Percentiles rank a stretch among this genome's conserved stretches.
Conservation (phyloP, 1,140 invertebrate species). For the Drosophila hydei region DNA sequence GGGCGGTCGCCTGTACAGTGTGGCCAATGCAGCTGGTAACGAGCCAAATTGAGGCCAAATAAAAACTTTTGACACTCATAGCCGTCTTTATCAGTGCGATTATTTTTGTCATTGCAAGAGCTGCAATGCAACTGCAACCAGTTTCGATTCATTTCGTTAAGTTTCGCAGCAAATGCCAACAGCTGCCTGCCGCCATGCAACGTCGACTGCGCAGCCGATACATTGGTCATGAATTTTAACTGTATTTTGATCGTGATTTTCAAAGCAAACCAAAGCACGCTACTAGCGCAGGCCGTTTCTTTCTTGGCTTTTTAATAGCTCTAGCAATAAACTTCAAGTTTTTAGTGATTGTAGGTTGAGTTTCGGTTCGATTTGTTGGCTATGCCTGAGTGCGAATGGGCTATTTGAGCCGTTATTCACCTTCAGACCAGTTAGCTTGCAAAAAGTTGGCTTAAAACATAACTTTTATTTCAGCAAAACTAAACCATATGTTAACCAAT, state of each 20-base stretch:
- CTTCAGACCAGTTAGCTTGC: slow-evolving; percentile 52
- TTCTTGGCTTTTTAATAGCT: slow-evolving; percentile 56
- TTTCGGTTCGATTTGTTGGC: slow-evolving; percentile 29
- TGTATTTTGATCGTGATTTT: slow-evolving; percentile 77
- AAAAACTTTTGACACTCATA: slow-evolving; percentile 55
- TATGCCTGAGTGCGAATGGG: slow-evolving; percentile 44
- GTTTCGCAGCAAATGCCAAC: slow-evolving; percentile 6
- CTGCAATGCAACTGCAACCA: slow-evolving; percentile 30
- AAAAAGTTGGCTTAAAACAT: background rate
- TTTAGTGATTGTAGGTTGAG: slow-evolving; percentile 53
- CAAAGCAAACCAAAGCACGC: slow-evolving; percentile 45
- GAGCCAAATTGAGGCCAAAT: slow-evolving; percentile 50
- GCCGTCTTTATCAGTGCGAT: slow-evolving; percentile 68
- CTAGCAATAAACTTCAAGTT: slow-evolving; percentile 82
- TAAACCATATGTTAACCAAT: background rate
- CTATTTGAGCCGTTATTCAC: slow-evolving; percentile 56
- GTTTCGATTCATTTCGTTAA: slow-evolving; percentile 18
- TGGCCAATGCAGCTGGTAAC: slow-evolving; percentile 42
- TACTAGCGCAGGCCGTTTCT: slow-evolving; percentile 32
- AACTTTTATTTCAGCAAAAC: background rate
- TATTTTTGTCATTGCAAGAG: slow-evolving; percentile 63
- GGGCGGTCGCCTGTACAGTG: slow-evolving; percentile 43
- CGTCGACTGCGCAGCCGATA: slow-evolving; percentile 18
- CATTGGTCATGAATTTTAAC: slow-evolving; percentile 69
- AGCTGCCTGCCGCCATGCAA: slow-evolving; percentile 12